Evolutionary conservation across 2,888 invertebrate genomes (phyloP).

Genomic region (Callyntrura sp.): DNA sequence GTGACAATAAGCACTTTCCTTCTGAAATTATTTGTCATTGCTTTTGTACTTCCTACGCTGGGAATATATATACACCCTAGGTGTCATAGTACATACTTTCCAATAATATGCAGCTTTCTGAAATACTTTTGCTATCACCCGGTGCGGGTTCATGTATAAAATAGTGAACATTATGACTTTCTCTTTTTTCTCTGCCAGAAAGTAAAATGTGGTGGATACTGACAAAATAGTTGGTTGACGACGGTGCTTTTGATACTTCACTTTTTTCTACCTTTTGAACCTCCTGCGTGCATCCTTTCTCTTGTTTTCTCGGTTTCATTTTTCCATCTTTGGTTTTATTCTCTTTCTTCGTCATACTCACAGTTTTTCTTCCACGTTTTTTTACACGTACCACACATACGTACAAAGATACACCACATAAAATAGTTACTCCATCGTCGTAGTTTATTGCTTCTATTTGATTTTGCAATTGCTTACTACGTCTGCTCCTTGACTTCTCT

Average conservation of each 20-base stretch:
- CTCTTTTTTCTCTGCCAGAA: not conserved
- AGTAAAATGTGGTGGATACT: conserved; percentile 3
- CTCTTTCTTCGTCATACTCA: conserved; percentile 15
- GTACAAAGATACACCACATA: not conserved
- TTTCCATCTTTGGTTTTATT: conserved; percentile 50
- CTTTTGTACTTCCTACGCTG: too few species aligned
- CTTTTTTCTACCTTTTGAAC: conserved; percentile 6
- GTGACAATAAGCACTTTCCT: not conserved
- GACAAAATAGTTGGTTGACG: conserved; percentile 37
- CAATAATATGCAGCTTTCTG: not conserved
- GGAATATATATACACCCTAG: too few species aligned
- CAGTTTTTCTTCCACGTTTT: not conserved
- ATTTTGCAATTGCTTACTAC: conserved; percentile 26
- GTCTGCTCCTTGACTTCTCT: conserved; percentile 56
- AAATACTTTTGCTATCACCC: conserved; percentile 10
- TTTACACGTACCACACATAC: not conserved
- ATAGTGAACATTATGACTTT: conserved; percentile 5
- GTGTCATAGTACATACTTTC: too few species aligned
- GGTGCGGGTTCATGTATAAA: conserved; percentile 1
- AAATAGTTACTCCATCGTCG: conserved; percentile 9
- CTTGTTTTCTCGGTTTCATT: conserved; percentile 49
- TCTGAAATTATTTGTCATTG: not conserved
- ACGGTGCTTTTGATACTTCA: conserved; percentile 53
- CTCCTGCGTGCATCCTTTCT: conserved; percentile 34
- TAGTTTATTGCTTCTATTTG: conserved; percentile 50